These are phyloP conservation scores for Taeniopygia guttata DNA, from an alignment of 2,797 vertebrate species.

Conservation along the genomic window DNA sequence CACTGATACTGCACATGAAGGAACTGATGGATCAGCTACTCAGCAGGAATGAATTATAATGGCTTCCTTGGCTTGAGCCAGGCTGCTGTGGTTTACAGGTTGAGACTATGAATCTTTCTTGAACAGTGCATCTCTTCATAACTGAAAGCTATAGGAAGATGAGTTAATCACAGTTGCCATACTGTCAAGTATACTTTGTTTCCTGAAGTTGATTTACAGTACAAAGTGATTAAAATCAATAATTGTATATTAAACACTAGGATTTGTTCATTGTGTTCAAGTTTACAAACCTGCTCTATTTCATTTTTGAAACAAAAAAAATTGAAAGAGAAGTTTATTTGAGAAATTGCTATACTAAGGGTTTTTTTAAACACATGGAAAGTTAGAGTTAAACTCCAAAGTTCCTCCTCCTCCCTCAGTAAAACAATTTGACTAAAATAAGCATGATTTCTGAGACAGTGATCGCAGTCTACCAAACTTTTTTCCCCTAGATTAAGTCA, in stretches of 20 bases:
- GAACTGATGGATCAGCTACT: background rate
- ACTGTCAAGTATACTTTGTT: constrained; percentile 15
- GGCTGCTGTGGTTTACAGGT: background rate
- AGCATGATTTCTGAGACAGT: background rate
- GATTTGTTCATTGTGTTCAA: background rate
- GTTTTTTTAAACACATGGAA: background rate
- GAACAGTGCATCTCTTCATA: constrained; percentile 1
- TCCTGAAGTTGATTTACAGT: constrained; percentile 52
- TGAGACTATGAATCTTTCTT: background rate
- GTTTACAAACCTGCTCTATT: constrained; percentile 19
- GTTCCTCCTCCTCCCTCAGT: background rate
- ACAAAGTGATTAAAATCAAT: constrained; percentile 33
- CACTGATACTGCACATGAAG: background rate
- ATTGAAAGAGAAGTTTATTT: background rate
- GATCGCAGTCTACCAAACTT: background rate
- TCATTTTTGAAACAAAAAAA: background rate
- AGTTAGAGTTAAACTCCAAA: background rate
- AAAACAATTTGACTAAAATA: background rate
- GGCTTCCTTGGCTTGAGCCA: background rate
- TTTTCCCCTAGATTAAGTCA: background rate
- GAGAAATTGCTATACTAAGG: background rate
- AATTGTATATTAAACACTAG: constrained; percentile 36
- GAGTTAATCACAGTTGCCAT: constrained; percentile 9
- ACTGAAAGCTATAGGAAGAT: background rate
- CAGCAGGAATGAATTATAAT: background rate